phyloP scores from a whole-genome alignment of 2,888 invertebrate species.

The Brassicogethes aeneus region DNA sequence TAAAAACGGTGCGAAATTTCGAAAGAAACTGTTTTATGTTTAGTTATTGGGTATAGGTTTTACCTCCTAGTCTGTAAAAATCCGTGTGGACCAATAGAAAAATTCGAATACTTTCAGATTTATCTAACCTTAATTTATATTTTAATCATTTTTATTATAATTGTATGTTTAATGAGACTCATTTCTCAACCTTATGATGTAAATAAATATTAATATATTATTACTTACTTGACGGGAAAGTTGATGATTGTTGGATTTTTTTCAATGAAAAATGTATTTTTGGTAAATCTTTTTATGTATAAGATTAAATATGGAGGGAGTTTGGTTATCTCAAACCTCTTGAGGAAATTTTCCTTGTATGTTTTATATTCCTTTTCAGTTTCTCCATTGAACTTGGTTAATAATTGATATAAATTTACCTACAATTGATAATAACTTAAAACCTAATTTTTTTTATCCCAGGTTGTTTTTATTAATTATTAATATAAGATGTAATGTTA shows the following conservation, averaged over 20 bases:
- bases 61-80: too few species aligned
- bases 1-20: too few species aligned
- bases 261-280: constrained; percentile 97
- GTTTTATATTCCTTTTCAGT: constrained; percentile 98
- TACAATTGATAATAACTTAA: constrained; percentile 28
- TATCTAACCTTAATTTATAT: too few species aligned
- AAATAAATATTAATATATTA: neutral
- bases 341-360: constrained; percentile 96
- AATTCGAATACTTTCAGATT: too few species aligned
- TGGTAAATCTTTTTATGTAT: constrained; percentile 96
- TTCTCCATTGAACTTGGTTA: constrained; percentile 94
- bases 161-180: too few species aligned
- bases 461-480: too few species aligned
- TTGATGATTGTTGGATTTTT: constrained; percentile 99
- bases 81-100: too few species aligned
- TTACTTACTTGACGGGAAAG: constrained; percentile 93
- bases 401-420: constrained; percentile 86
- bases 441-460: constrained; percentile 1
- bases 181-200: too few species aligned
- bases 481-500: neutral
- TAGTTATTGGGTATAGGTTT: too few species aligned
- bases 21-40: too few species aligned
- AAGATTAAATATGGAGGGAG: constrained; percentile 92
- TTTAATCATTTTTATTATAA: too few species aligned
- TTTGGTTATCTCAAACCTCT: constrained; percentile 89